Base-by-base conservation (phyloP, 2,888 invertebrate genomes). In the Volucella inflata region DNA sequence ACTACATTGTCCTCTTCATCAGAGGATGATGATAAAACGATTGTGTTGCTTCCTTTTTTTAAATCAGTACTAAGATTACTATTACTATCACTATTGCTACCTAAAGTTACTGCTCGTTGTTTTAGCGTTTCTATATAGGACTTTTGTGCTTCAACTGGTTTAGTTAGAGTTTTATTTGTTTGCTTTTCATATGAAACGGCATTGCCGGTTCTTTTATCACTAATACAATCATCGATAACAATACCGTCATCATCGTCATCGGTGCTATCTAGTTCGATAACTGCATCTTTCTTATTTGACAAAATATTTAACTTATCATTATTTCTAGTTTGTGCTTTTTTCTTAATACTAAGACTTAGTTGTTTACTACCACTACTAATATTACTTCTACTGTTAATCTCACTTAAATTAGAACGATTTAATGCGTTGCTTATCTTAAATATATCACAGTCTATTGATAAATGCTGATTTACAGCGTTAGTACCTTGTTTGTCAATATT, bases 381-480 rank as follows among this genome's bases (percentile, higher is more conserved):
- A 30, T 6, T 30, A 30, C 30, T 30, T 30, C 14, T 55, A 53
- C 48, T 40, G 30, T 50, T 50, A 65, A 38, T 12, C 3, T 38
- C 67, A 40, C 60, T 75, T 75, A 84, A 57, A 59, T 48, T 75
- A 72, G 55, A 78, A 55, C 44, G 1, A 57, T 64, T 67, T 17
- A 64, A 62, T 53, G 17, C 11, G 36, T 83, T 64, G 53, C 75
- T 79, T 79, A 84, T 38, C 1, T 42, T 75, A 84, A 36, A 48
- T 53, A 50, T 84, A 85, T 85, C 84, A 85, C 84, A 85, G 84
- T 67, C 44, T 12, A 10, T 81, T 85, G 84, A 76, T 71, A 76
- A 70, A 80, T 84, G 75, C 71, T 84, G 70, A 80, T 53, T 16
- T 6, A 51, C 84, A 80, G 78, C 78, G 16, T 74, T 78, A 74